These are phyloP conservation scores for Microtus pennsylvanicus DNA, from an alignment of 2,113 vertebrate genomes.

Conservation along the genomic window DNA sequence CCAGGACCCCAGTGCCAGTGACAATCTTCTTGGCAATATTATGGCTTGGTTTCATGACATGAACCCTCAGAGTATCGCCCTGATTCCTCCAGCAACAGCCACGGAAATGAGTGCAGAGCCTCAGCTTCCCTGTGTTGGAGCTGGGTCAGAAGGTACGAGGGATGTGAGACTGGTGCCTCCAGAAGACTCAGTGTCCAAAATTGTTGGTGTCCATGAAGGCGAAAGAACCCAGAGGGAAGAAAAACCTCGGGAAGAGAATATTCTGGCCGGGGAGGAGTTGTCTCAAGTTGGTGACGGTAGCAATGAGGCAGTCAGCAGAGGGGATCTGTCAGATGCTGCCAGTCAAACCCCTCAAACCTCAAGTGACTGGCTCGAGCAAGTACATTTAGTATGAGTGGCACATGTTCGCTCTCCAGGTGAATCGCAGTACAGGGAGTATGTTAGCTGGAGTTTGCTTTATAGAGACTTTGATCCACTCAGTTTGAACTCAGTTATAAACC, in stretches of 20 bases:
- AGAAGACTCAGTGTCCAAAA: constrained; percentile 85
- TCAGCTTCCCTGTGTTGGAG: constrained; percentile 80
- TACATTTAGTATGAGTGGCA: constrained; percentile 92
- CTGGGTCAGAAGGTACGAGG: constrained; percentile 71
- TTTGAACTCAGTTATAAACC: constrained; percentile 81
- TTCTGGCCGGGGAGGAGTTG: constrained; percentile 81
- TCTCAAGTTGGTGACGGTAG: constrained; percentile 78
- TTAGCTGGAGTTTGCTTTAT: constrained; percentile 74
- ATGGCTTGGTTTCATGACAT: constrained; percentile 99
- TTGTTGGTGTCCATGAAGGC: constrained; percentile 86
- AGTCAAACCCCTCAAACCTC: constrained; percentile 91
- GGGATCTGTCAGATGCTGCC: constrained; percentile 87
- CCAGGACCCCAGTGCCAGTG: constrained; percentile 89
- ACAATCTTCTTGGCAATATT: constrained; percentile 98
- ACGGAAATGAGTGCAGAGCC: constrained; percentile 86
- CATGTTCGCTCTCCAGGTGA: constrained; percentile 54
- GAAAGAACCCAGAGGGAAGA: constrained; percentile 91
- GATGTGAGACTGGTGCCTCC: constrained; percentile 79
- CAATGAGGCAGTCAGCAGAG: constrained; percentile 76
- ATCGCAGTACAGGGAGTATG: constrained; percentile 71
- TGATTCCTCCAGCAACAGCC: constrained; percentile 92
- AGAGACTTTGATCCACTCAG: constrained; percentile 80
- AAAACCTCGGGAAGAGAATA: constrained; percentile 83
- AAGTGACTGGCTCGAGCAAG: constrained; percentile 95
- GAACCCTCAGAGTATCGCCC: constrained; percentile 96